phyloP scores from a whole-genome alignment of 2,113 vertebrate species.

The Eleginops maclovinus region DNA sequence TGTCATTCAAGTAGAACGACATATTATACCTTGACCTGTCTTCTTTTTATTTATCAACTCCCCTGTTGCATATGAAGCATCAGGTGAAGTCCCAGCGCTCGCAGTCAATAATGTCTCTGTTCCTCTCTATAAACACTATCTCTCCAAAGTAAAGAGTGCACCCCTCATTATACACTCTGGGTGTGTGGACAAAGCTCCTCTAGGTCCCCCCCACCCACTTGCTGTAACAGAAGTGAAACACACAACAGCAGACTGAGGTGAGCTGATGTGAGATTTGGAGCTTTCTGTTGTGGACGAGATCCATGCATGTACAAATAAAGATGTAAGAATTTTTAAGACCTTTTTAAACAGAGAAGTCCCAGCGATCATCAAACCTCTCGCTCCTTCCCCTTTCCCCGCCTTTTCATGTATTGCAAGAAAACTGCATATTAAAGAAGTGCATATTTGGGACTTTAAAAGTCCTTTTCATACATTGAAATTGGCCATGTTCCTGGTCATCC shows the following conservation, averaged over 20 bases:
- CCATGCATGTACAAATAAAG: neutral
- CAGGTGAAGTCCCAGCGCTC: conserved; percentile 7
- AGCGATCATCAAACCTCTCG: neutral
- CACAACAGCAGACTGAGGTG: conserved; percentile 22
- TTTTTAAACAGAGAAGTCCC: neutral
- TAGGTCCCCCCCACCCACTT: neutral
- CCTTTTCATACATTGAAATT: neutral
- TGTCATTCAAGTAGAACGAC: too few relatives aligned
- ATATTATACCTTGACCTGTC: too few relatives aligned
- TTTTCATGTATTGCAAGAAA: neutral
- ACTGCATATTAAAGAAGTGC: neutral
- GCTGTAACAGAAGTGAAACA: conserved; percentile 4
- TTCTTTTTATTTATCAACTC: too few relatives aligned
- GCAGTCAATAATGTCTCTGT: conserved; percentile 37
- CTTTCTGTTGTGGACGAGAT: neutral
- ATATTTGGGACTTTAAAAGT: neutral
- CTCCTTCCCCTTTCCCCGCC: neutral
- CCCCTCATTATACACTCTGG: conserved; percentile 55
- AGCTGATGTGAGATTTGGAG: conserved; percentile 12
- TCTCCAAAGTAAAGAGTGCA: conserved; percentile 50
- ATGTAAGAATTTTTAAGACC: neutral
- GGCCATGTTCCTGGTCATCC: too few relatives aligned
- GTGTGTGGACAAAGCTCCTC: conserved; percentile 53
- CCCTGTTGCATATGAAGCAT: too few relatives aligned
- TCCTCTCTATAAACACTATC: conserved; percentile 57